Evolutionary conservation across 1,140 invertebrate species (phyloP), one percentile per base, ranked within the genome.

Genomic region (Caenorhabditis remanei): DNA sequence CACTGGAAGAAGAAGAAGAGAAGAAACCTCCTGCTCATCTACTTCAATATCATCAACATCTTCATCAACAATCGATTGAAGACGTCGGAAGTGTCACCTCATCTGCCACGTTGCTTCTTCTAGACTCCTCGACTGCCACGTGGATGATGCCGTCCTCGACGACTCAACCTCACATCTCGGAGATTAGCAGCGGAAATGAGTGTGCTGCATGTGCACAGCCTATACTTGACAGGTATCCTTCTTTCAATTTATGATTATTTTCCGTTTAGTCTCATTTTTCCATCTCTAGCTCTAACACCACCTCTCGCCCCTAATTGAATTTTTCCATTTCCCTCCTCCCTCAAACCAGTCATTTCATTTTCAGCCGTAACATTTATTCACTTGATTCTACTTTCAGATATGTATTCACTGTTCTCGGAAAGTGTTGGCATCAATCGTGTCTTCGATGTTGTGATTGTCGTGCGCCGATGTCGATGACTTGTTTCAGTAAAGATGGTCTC

Each of bases 401-500:
- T 71, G 75, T 87, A 65, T 87, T 65, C 67, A 88, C 63, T 32
- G 87, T 88, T 11, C 55, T 88, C 11, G 87, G 75, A 43, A 84
- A 85, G 24, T 88, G 61, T 21, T 88, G 84, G 83, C 87, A 88
- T 71, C 48, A 84, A 48, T 75, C 83, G 16, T 88, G 87, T 88
- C 87, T 88, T 21, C 87, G 87, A 46, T 88, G 87, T 48, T 85
- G 67, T 56, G 87, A 88, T n/a, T 88, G 87, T 85, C 43, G 65
- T 21, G 55, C 43, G 4, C 87, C 83, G 14, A 84, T 88, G 67
- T 61, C 61, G 14, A 96, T 98, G 92, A 99, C 98, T 93, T 99
- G 98, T 94, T 99, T 98, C 93, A 96, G 96, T 14, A 95, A 96
- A 88, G 97, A 98, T 92, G 97, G 97, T 83, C 95, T 97, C 91